Conservation (phyloP, 1,140 invertebrate genomes). For the Rhagoletis zephyria region DNA sequence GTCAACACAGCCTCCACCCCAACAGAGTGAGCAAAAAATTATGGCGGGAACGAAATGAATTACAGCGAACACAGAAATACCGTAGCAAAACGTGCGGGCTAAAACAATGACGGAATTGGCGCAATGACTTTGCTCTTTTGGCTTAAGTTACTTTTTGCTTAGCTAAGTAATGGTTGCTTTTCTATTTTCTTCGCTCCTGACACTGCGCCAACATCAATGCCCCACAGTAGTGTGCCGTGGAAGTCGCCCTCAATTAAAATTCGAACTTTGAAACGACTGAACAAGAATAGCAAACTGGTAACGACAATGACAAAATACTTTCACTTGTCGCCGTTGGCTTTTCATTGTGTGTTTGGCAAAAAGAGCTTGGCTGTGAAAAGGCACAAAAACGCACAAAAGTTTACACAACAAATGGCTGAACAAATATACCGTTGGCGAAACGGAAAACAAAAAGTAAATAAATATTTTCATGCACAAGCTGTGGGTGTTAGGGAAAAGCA, state of each 20-base stretch:
- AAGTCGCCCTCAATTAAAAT: constrained; percentile 38
- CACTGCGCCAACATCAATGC: not conserved
- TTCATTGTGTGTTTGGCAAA: constrained; percentile 11
- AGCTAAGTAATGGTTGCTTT: not conserved
- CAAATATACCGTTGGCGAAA: constrained; percentile 28
- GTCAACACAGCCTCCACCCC: not conserved
- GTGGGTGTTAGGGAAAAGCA: not conserved
- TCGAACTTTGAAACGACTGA: not conserved
- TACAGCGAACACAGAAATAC: not conserved
- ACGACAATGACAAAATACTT: constrained; percentile 40
- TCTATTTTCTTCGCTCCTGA: not conserved
- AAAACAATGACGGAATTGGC: constrained; percentile 12
- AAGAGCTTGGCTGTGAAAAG: not conserved
- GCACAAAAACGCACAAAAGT: constrained; percentile 37
- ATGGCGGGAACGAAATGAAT: not conserved
- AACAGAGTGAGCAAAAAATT: not conserved
- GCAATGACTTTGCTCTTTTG: constrained; percentile 18
- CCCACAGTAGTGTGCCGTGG: not conserved
- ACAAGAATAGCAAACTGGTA: constrained; percentile 9
- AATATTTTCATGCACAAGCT: not conserved
- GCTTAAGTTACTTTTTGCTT: not conserved
- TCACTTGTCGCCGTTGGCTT: not conserved
- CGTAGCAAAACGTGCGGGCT: not conserved
- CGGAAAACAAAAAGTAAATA: constrained; percentile 9
- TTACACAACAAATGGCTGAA: constrained; percentile 41